Conservation (phyloP, 2,113 vertebrate species). For the Hyla sarda region DNA sequence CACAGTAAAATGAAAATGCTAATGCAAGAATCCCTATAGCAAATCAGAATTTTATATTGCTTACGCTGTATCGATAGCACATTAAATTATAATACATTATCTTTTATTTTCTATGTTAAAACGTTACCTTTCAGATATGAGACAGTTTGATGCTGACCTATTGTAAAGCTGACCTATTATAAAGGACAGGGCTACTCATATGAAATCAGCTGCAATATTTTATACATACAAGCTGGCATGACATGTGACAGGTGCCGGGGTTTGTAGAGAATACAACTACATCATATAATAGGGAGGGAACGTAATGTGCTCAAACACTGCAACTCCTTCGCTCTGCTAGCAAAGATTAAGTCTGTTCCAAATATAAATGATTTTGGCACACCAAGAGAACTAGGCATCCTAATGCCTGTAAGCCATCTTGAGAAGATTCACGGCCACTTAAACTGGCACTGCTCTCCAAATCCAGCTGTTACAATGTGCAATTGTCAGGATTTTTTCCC, state of each 20-base stretch:
- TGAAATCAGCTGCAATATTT: background rate
- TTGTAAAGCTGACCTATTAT: background rate
- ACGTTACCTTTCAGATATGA: background rate
- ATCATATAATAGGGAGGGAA: slow-evolving; percentile 26
- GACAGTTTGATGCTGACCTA: background rate
- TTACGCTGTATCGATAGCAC: background rate
- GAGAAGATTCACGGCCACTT: slow-evolving; percentile 55
- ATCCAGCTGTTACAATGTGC: slow-evolving; percentile 49
- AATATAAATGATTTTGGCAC: slow-evolving; percentile 57
- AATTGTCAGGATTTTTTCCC: background rate
- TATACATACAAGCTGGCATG: slow-evolving; percentile 7
- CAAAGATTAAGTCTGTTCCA: slow-evolving; percentile 43
- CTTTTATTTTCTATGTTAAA: background rate
- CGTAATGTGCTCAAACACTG: slow-evolving; percentile 25
- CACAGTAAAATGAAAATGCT: background rate
- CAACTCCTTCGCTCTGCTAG: slow-evolving; percentile 48
- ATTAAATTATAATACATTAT: background rate
- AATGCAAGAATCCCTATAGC: background rate
- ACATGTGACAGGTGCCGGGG: background rate
- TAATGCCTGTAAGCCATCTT: slow-evolving; percentile 56
- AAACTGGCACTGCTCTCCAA: slow-evolving; percentile 43
- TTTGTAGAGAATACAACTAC: slow-evolving; percentile 25
- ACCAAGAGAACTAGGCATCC: slow-evolving; percentile 47
- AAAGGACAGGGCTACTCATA: background rate
- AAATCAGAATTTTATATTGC: background rate